Evolutionary conservation across 2,797 vertebrate genomes (phyloP).

Genomic region (Enteromius mattozi): DNA sequence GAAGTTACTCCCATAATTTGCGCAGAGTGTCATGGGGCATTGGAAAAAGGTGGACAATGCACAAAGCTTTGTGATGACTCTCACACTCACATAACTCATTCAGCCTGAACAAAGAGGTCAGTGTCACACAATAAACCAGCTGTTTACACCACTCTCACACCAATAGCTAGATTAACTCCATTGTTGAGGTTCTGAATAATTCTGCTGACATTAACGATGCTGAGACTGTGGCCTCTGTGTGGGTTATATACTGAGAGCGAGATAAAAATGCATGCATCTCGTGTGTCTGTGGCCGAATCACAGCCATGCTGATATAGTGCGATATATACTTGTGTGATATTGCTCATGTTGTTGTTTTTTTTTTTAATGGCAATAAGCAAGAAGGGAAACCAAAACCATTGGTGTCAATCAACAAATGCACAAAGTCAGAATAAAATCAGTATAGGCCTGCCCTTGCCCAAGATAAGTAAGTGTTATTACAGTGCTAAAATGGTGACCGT

Average conservation of each 20-base stretch:
- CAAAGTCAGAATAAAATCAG: constrained; percentile 3
- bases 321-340: background rate
- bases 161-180: constrained; percentile 27
- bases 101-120: constrained; percentile 73
- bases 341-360: background rate
- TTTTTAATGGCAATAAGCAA: background rate
- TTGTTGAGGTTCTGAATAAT: constrained; percentile 17
- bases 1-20: no score
- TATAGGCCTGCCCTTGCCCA: background rate
- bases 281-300: background rate
- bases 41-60: constrained; percentile 27
- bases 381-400: background rate
- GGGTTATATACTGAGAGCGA: background rate
- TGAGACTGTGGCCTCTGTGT: background rate
- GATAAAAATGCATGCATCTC: background rate
- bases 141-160: constrained; percentile 72
- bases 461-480: constrained; percentile 3
- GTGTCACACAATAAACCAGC: constrained; percentile 76
- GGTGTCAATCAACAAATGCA: constrained; percentile 19
- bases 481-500: constrained; percentile 15
- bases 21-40: no score
- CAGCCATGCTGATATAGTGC: background rate
- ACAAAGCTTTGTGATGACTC: constrained; percentile 68
- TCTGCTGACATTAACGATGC: background rate
- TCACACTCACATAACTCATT: constrained; percentile 77